Conservation (phyloP, 2,797 vertebrate species). For the Bradypus variegatus region DNA sequence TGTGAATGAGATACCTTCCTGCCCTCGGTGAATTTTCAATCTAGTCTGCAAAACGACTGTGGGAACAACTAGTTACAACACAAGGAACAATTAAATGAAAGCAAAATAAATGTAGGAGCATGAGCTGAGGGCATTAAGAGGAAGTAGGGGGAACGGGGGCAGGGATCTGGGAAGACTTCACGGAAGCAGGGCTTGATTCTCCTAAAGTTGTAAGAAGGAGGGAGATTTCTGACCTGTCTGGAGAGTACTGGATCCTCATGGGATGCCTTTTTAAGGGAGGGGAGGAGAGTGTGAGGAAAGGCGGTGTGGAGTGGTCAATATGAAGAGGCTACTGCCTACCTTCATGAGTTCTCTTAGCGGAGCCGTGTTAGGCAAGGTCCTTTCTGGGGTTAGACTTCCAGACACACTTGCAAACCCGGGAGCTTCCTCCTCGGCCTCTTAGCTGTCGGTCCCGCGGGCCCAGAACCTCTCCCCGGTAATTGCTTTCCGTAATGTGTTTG, state of each 20-base stretch:
- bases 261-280: not conserved
- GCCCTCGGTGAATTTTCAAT: not conserved
- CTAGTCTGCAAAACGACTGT: not conserved
- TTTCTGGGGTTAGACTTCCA: slow-evolving; percentile 23
- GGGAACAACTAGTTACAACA: not conserved
- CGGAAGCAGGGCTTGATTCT: not conserved
- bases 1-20: not conserved
- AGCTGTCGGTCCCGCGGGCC: slow-evolving; percentile 54
- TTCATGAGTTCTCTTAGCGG: not conserved
- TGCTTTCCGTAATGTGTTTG: slow-evolving; percentile 70
- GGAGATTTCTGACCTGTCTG: not conserved
- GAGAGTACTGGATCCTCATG: no score
- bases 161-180: not conserved
- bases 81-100: not conserved
- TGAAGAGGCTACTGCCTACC: not conserved
- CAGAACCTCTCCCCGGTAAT: slow-evolving; percentile 66
- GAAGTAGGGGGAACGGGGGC: not conserved
- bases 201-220: not conserved
- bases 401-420: slow-evolving; percentile 31
- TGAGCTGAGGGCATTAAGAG: not conserved
- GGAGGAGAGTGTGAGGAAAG: not conserved
- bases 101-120: not conserved
- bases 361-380: not conserved
- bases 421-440: slow-evolving; percentile 52
- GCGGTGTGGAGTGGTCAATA: fast-evolving